phyloP scores from a whole-genome alignment of 2,113 vertebrate genomes.

The Ranitomeya variabilis region DNA sequence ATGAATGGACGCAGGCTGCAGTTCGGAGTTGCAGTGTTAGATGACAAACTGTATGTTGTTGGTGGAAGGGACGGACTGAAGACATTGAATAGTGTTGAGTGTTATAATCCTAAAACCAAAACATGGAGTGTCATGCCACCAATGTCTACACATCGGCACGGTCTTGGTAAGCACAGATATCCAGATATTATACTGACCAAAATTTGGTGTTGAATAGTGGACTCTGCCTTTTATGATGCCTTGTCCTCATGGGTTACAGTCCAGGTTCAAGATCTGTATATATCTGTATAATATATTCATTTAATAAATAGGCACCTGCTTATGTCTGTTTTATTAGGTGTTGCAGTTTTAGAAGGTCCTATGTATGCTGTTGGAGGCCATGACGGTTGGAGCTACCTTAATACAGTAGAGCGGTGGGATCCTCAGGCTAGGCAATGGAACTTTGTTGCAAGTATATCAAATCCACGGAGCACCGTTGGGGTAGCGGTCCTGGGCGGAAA shows the following conservation, averaged over 20 bases:
- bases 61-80: slow-evolving; percentile 96
- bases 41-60: slow-evolving; percentile 92
- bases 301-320: too few relatives aligned
- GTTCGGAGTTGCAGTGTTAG: slow-evolving; percentile 92
- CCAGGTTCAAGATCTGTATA: not conserved
- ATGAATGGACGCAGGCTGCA: slow-evolving; percentile 96
- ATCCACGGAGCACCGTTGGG: slow-evolving; percentile 94
- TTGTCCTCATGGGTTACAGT: not conserved
- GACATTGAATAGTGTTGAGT: slow-evolving; percentile 96
- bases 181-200: not conserved
- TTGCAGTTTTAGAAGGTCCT: slow-evolving; percentile 93
- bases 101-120: slow-evolving; percentile 94
- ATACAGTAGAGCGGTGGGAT: slow-evolving; percentile 98
- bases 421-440: slow-evolving; percentile 98
- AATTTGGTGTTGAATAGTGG: not conserved
- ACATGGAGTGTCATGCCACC: slow-evolving; percentile 97
- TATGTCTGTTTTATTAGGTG: slow-evolving; percentile 73
- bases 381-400: slow-evolving; percentile 98
- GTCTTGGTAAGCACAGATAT: slow-evolving; percentile 81
- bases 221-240: not conserved
- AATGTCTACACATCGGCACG: slow-evolving; percentile 96
- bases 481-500: slow-evolving; percentile 93
- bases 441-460: slow-evolving; percentile 96
- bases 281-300: not conserved
- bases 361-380: slow-evolving; percentile 98